Evolutionary conservation across 1,140 invertebrate genomes (phyloP).

Genomic region (Callitettix versicolor): DNA sequence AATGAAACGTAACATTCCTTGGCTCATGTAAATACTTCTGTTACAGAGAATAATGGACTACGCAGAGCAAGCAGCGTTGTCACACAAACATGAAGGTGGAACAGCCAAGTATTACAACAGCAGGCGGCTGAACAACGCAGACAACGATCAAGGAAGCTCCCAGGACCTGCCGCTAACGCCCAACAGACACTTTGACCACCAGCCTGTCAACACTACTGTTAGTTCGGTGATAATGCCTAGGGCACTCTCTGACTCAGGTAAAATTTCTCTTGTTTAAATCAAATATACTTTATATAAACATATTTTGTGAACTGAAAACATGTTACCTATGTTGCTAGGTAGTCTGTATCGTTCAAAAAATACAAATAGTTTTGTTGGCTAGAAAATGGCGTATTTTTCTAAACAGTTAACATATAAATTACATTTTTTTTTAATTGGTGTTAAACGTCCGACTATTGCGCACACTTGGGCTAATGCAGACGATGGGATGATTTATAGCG

Average conservation of each 20-base stretch:
- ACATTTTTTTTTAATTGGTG: too few relatives aligned
- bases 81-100: constrained; percentile 38
- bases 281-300: constrained; percentile 9
- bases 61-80: constrained; percentile 71
- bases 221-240: constrained; percentile 84
- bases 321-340: not conserved
- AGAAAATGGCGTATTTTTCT: too few relatives aligned
- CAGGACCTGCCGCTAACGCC: constrained; percentile 19
- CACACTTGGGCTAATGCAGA: too few relatives aligned
- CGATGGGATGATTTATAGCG: too few relatives aligned
- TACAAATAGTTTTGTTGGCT: too few relatives aligned
- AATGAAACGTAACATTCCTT: too few relatives aligned
- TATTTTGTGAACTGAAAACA: not conserved
- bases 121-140: constrained; percentile 17
- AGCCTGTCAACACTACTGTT: constrained; percentile 71
- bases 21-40: too few relatives aligned
- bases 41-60: constrained; percentile 75
- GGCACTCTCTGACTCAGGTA: constrained; percentile 69
- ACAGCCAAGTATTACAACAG: constrained; percentile 25
- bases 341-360: not conserved
- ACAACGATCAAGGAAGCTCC: constrained; percentile 2
- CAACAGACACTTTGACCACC: constrained; percentile 67
- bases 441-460: too few relatives aligned
- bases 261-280: constrained; percentile 26
- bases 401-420: too few relatives aligned